Base-by-base conservation (phyloP, 2,888 invertebrate genomes). In the Pteria penguin region DNA sequence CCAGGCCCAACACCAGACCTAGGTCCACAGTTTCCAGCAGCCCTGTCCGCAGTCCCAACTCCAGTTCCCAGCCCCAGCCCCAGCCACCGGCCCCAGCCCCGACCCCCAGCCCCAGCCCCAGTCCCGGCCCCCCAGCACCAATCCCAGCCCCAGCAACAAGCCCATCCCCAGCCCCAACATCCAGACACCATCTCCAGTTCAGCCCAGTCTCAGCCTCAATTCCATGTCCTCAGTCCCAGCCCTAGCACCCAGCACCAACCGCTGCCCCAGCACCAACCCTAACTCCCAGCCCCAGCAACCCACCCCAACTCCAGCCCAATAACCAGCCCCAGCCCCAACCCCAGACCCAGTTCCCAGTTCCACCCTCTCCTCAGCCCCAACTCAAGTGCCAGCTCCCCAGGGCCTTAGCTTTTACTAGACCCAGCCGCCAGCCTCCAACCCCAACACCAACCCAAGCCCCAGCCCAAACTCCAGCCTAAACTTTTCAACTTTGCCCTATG, bases 361-460 rank as follows among this genome's bases (percentile, higher is more conserved):
- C 54, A 67, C 67, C 67, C 67, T 67, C 54, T 55, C 67, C 67
- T 57, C 55, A 67, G 55, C 67, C 67, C 67, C 55, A 67, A 67
- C 67, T 57, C 67, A 55, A 55, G 24, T 24, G 22, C 55, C 24
- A 55, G 24, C 55, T 24, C 55, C 24, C 55, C 55, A n/a, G n/a
- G 55, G 55, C 54, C 62, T 33, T 62, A 62, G 32, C 67, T 57
- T 31, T 54, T 55, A 52, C 67, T 57, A 29, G 26, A 67, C 24
- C 67, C 67, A 29, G 54, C 54, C 54, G 55, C 66, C 66, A 32
- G 33, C 31, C 63, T 33, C 63, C 33, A 63, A 63, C 63, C 63
- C 63, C 33, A 63, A 63, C 63, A 31, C 63, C 33, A 63, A 63
- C 63, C 63, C 63, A 24, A 29, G 18, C 27, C 31, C 61, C 27